Evolutionary conservation across 2,888 invertebrate species (phyloP).

Genomic region (Galerucella pusilla): DNA sequence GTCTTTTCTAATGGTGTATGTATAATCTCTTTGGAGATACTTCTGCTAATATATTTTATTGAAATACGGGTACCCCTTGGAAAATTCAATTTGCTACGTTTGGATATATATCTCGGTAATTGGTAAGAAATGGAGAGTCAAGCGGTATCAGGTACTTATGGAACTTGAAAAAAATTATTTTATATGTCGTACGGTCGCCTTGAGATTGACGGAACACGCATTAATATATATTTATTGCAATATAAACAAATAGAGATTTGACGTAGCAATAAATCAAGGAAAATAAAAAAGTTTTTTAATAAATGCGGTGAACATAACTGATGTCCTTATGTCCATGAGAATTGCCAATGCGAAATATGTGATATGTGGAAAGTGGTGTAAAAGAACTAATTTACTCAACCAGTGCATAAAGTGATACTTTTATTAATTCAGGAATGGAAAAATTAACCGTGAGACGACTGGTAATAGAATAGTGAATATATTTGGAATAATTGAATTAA

Average conservation of each 20-base stretch:
- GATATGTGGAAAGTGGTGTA: no score
- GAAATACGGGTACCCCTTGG: background rate
- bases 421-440: no score
- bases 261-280: constrained; percentile 3
- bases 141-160: constrained; percentile 5
- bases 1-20: no score
- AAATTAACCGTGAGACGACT: no score
- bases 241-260: background rate
- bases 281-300: background rate
- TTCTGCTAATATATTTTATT: background rate
- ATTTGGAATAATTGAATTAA: no score
- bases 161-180: constrained; percentile 1
- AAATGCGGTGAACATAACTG: background rate
- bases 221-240: constrained; percentile 10
- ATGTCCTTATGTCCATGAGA: background rate
- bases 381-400: no score
- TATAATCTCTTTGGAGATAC: no score
- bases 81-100: background rate
- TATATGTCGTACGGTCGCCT: constrained; percentile 9
- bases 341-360: no score
- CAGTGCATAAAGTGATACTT: no score
- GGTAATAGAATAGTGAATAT: no score
- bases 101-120: background rate
- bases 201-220: constrained; percentile 17
- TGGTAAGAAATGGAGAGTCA: background rate